These are phyloP conservation scores for rat (Rattus norvegicus) DNA, from an alignment of 2,113 vertebrate species.

Conservation along the genomic window GRCr8 NC_086019.1:209928001-209928500, in stretches of 20 bases:
- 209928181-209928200: not conserved
- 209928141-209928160: not conserved
- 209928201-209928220: not conserved
- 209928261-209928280: not conserved
- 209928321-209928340: not conserved
- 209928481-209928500: not conserved
- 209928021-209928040: no score
- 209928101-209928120: not conserved
- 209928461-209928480: not conserved
- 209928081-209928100: not conserved
- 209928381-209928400: not conserved
- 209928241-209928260: not conserved
- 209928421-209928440: not conserved
- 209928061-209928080: not conserved
- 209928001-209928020: not conserved
- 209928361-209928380: not conserved
- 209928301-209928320: not conserved
- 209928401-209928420: not conserved
- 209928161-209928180: not conserved
- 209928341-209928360: not conserved
- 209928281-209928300: not conserved
- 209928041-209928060: no score
- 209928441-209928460: not conserved
- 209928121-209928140: not conserved
- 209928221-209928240: not conserved